A percentile compares a stretch with the other conserved stretches of the same genome.
These are phyloP conservation scores for Zingel zingel DNA, from an alignment of 2,113 vertebrate genomes.

Conservation along the genomic window DNA sequence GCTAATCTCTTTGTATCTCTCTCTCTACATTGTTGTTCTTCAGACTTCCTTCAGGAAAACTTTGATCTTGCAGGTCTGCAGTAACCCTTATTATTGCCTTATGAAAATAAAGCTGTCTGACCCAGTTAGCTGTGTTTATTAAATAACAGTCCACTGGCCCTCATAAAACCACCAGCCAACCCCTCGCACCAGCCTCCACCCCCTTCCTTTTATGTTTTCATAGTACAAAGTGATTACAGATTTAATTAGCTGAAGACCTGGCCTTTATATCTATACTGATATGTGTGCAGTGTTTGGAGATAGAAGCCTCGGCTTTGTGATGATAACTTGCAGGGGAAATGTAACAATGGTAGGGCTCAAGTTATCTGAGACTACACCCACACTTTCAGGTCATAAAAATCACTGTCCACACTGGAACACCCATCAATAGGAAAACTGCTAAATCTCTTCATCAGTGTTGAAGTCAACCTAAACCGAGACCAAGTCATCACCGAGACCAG, in stretches of 20 bases:
- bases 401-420: background rate
- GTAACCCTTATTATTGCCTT: slow-evolving; percentile 30
- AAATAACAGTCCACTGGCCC: slow-evolving; percentile 68
- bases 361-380: background rate
- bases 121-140: slow-evolving; percentile 74
- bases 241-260: slow-evolving; percentile 78
- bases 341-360: background rate
- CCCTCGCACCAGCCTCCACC: slow-evolving; percentile 13
- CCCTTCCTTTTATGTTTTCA: slow-evolving; percentile 56
- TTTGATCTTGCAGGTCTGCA: slow-evolving; percentile 40
- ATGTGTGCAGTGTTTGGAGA: slow-evolving; percentile 52
- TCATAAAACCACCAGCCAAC: slow-evolving; percentile 56
- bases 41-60: slow-evolving; percentile 45
- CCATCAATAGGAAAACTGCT: background rate
- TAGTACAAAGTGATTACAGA: slow-evolving; percentile 72
- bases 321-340: slow-evolving; percentile 36
- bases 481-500: no score
- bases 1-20: slow-evolving; percentile 12
- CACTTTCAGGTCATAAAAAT: slow-evolving; percentile 3
- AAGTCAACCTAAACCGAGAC: no score
- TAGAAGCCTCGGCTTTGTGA: slow-evolving; percentile 38
- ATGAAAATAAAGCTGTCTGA: slow-evolving; percentile 56
- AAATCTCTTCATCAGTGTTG: no score
- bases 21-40: slow-evolving; percentile 40
- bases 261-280: slow-evolving; percentile 67